phyloP scores from a whole-genome alignment of 2,797 vertebrate species.

The Bradypodion ventrale region DNA sequence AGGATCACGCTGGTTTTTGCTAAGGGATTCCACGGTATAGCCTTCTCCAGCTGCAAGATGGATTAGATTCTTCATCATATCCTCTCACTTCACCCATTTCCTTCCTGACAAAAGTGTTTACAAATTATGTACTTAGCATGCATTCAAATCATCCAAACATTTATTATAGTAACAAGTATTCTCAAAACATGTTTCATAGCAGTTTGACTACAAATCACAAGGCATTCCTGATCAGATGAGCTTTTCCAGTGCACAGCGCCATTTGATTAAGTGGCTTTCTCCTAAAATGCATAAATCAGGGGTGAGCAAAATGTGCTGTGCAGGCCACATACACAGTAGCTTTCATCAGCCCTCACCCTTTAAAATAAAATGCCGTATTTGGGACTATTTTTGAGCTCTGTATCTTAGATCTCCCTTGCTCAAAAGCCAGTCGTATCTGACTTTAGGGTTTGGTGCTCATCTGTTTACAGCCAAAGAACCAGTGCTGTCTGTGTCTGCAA shows the following conservation, averaged over 20 bases:
- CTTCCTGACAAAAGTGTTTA: not conserved
- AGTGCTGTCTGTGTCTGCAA: no score
- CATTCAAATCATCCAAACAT: not conserved
- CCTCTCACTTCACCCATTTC: not conserved
- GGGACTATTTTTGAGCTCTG: no score
- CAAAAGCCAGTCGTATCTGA: no score
- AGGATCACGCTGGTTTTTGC: not conserved
- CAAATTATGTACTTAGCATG: not conserved
- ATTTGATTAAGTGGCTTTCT: not conserved
- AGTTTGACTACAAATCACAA: not conserved
- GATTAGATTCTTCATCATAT: conserved; percentile 1
- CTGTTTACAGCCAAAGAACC: no score
- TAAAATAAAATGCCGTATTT: no score
- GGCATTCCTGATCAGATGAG: not conserved
- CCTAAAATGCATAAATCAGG: no score
- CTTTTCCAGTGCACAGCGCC: not conserved
- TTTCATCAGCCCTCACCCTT: no score
- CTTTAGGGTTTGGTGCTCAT: no score
- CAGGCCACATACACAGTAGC: no score
- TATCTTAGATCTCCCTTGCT: no score
- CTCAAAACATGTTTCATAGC: not conserved
- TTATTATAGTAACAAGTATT: not conserved
- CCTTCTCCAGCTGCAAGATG: not conserved
- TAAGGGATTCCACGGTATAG: not conserved
- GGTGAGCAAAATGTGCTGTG: no score